A percentile compares a stretch with the other conserved stretches of the same genome.
These are phyloP conservation scores for Gnatocerus cornutus DNA, from an alignment of 2,888 invertebrate species.

Conservation along the genomic window DNA sequence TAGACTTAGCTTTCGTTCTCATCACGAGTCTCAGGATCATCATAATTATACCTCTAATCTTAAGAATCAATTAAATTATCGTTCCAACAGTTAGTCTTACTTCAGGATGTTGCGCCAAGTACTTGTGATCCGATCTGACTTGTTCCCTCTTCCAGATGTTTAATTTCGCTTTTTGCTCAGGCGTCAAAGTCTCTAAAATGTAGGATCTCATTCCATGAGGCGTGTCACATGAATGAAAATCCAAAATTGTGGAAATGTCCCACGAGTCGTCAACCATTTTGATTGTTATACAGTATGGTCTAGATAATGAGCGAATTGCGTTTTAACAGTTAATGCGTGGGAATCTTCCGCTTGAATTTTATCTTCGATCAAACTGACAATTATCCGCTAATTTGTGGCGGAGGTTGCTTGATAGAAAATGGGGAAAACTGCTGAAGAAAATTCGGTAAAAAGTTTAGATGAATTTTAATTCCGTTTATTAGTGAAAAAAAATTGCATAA, in stretches of 20 bases:
- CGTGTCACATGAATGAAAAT: conserved; percentile 63
- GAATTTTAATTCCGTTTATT: no score
- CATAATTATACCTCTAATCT: conserved; percentile 63
- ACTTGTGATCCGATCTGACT: conserved; percentile 63
- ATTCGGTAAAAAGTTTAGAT: no score
- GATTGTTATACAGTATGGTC: conserved; percentile 2
- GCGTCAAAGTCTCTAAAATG: conserved; percentile 60
- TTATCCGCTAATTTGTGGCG: conserved; percentile 15
- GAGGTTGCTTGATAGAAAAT: conserved; percentile 8
- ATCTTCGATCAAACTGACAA: conserved; percentile 17
- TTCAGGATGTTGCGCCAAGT: conserved; percentile 65
- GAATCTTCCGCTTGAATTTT: conserved; percentile 27
- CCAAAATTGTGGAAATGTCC: conserved; percentile 55
- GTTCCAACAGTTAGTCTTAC: conserved; percentile 56
- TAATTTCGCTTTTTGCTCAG: conserved; percentile 60
- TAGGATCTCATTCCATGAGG: conserved; percentile 65
- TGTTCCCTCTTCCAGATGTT: conserved; percentile 62
- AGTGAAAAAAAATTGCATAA: no score
- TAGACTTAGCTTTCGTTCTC: conserved; percentile 57
- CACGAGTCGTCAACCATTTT: conserved; percentile 62
- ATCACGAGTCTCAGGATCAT: conserved; percentile 60
- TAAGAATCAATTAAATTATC: conserved; percentile 11
- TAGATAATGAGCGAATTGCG: not conserved
- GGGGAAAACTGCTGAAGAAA: no score
- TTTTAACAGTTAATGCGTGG: conserved; percentile 30